Evolutionary conservation across 1,140 invertebrate genomes (phyloP).

Genomic region (Rhyacophila brunnea): DNA sequence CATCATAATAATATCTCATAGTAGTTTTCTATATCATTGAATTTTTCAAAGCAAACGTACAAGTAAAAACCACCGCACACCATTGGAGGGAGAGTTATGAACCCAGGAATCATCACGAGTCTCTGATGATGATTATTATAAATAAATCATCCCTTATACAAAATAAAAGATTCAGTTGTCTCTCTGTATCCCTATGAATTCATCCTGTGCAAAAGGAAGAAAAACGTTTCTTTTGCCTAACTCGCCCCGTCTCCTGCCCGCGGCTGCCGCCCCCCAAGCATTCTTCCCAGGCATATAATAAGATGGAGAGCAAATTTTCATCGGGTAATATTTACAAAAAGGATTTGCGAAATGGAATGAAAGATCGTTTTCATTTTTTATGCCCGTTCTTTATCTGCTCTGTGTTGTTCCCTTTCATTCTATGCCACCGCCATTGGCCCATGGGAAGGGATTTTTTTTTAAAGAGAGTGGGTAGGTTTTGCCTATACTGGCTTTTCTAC

Average conservation of each 20-base stretch:
- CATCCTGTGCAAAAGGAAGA: slow-evolving; percentile 20
- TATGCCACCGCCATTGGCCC: background rate
- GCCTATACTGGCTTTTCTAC: background rate
- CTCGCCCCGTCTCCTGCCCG: background rate
- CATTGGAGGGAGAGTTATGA: too few relatives aligned
- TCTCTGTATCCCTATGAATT: slow-evolving; percentile 13
- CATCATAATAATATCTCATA: too few relatives aligned
- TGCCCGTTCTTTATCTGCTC: slow-evolving; percentile 34
- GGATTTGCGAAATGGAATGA: slow-evolving; percentile 37
- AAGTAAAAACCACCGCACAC: too few relatives aligned
- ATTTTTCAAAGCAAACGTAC: too few relatives aligned
- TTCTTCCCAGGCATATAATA: slow-evolving; percentile 32
- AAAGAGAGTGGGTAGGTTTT: background rate
- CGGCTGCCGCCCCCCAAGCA: slow-evolving; percentile 16
- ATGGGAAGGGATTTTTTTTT: slow-evolving; percentile 1
- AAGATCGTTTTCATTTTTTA: slow-evolving; percentile 38
- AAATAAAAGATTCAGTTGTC: slow-evolving; percentile 4
- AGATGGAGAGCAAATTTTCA: slow-evolving; percentile 37
- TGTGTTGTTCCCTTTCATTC: slow-evolving; percentile 25
- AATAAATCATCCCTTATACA: too few relatives aligned
- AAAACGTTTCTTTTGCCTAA: slow-evolving; percentile 28
- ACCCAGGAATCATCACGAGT: too few relatives aligned
- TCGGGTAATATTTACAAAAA: slow-evolving; percentile 37
- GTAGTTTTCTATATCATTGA: too few relatives aligned
- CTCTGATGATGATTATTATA: too few relatives aligned